phyloP scores from a whole-genome alignment of 1,140 invertebrate genomes.

The Caenorhabditis latens region DNA sequence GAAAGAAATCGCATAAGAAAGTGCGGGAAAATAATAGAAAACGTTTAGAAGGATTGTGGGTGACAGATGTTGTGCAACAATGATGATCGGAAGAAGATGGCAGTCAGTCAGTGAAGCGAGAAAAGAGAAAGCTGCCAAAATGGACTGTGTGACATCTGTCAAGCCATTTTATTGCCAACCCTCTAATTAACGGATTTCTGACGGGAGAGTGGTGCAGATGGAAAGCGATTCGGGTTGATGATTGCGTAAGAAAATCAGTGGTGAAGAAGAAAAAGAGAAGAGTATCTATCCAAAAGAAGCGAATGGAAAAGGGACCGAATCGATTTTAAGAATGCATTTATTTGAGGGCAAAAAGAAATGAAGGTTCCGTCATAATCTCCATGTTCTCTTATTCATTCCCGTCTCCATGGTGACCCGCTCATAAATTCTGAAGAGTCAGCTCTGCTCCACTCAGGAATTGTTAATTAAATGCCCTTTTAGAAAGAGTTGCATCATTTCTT shows the following conservation, averaged over 20 bases:
- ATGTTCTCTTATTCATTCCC: background rate
- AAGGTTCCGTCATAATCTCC: background rate
- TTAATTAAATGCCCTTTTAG: background rate
- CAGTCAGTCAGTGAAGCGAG: slow-evolving; percentile 41
- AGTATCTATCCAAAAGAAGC: too few species aligned
- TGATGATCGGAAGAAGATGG: slow-evolving; percentile 9
- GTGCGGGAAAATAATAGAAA: slow-evolving; percentile 14
- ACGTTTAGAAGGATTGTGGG: background rate
- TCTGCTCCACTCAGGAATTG: background rate
- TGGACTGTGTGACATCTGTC: slow-evolving; percentile 33
- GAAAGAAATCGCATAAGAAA: background rate
- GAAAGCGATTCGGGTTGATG: slow-evolving; percentile 6
- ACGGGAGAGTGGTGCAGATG: background rate
- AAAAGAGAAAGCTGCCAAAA: slow-evolving; percentile 38
- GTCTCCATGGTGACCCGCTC: slow-evolving; percentile 36
- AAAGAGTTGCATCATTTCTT: too few species aligned
- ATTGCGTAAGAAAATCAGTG: slow-evolving; percentile 14
- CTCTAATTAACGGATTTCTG: slow-evolving; percentile 51
- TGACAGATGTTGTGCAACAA: slow-evolving; percentile 49
- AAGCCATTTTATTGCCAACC: slow-evolving; percentile 46
- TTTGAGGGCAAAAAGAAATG: background rate
- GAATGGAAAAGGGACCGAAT: background rate
- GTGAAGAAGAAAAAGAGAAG: background rate
- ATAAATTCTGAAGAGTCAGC: background rate
- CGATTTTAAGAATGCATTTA: too few species aligned